phyloP scores from a whole-genome alignment of 2,797 vertebrate species.

The Manis pentadactyla region DNA sequence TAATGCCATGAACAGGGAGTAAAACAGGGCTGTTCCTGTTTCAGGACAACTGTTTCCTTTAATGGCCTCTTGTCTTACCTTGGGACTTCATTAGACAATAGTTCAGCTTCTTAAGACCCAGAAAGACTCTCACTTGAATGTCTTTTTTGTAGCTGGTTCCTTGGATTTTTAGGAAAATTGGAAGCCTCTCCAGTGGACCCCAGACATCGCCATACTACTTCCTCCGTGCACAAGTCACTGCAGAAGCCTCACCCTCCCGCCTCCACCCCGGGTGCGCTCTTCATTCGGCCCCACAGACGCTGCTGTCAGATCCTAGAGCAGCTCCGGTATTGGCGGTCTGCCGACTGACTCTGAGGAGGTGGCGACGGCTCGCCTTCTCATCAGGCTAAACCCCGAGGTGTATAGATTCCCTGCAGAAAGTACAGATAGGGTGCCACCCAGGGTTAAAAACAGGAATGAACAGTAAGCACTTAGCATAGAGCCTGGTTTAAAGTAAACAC shows the following conservation, averaged over 20 bases:
- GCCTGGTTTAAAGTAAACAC: not conserved
- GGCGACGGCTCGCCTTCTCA: not conserved
- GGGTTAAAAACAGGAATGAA: constrained; percentile 59
- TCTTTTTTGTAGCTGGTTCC: not conserved
- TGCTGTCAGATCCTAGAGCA: not conserved
- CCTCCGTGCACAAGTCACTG: too few species aligned
- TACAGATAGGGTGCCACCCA: constrained; percentile 48
- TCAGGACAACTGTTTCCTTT: not conserved
- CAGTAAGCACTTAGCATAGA: not conserved
- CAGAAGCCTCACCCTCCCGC: not conserved
- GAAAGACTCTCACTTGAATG: not conserved
- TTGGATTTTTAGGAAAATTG: not conserved
- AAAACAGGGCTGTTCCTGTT: not conserved
- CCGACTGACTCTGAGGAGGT: constrained; percentile 15
- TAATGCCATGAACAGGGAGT: not conserved
- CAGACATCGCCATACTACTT: not conserved
- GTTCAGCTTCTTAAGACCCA: not conserved
- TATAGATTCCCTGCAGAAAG: constrained; percentile 60
- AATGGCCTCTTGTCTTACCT: not conserved
- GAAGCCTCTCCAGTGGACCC: not conserved
- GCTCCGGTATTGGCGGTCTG: not conserved
- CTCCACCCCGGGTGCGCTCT: not conserved
- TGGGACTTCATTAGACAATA: not conserved
- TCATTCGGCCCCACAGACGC: not conserved
- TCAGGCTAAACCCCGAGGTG: constrained; percentile 40